Evolutionary conservation across 2,113 vertebrate species (phyloP), one percentile per base, ranked within the genome.

Genomic region (Lontra canadensis): DNA sequence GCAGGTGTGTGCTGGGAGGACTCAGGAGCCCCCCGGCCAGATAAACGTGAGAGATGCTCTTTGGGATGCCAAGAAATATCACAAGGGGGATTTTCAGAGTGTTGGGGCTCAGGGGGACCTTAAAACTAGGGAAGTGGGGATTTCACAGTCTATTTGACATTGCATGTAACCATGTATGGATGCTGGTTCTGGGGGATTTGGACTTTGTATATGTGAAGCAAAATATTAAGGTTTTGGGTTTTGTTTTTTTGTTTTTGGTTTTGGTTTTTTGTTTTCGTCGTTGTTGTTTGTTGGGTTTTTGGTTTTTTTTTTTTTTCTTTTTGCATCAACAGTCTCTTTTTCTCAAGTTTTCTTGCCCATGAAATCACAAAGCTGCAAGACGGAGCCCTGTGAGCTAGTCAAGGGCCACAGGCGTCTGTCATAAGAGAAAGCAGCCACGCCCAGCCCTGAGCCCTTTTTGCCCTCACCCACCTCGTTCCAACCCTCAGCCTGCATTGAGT

Each of bases 1-100:
- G 59, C 34, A 49, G 21, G 15, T 3, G 23, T 4, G 59, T 15
- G 4, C 5, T 9, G n/a, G 0, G 1, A 57, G 31, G 15, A 65
- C 8, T 4, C 71, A 15, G 18, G 67, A 47, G 11, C 44, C 25
- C 31, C 3, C 26, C 21, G 11, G n/a, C 44, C 1, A 3, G 21
- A 23, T 10, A 67, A 42, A 42, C 18, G 11, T 36, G 25, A 8
- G 76, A 26, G 18, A 4, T 10, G 15, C 55, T 78, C 34, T 63
- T 39, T 18, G 31, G 21, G 55, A n/a, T 18, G 73, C 31, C 10
- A 21, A 49, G 23, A 90, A 78, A 17, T 13, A 65, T 49, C 61
- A 65, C 74, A 52, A 23, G 23, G 57, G 42, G 6, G 15, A 26
- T 36, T 36, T 63, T 39, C 74, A 79, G 71, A 65, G 39, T 25